Percentiles rank a stretch among this genome's conserved stretches.
phyloP scores from a whole-genome alignment of 1,140 invertebrate species.

The Phenacoccus solenopsis region DNA sequence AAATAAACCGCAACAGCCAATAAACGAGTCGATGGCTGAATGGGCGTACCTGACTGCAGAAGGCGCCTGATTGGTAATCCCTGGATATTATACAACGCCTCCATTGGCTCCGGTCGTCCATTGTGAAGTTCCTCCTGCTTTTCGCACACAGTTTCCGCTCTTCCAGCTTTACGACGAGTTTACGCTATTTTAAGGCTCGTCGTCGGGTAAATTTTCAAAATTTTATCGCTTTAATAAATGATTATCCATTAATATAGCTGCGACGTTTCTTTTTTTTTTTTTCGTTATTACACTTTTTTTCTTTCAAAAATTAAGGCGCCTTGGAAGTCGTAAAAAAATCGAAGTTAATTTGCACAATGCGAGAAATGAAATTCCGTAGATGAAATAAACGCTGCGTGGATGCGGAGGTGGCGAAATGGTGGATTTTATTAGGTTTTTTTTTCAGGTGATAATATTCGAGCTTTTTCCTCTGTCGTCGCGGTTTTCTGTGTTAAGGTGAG shows the following conservation, averaged over 20 bases:
- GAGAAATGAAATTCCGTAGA: no score
- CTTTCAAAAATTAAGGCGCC: not conserved
- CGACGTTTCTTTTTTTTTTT: not conserved
- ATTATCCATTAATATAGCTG: not conserved
- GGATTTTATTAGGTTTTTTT: no score
- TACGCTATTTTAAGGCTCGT: no score
- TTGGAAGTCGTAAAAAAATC: not conserved
- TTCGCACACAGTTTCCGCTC: not conserved
- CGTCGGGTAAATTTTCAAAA: not conserved
- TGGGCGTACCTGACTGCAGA: not conserved
- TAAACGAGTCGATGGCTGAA: conserved; percentile 12
- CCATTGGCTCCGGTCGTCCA: not conserved
- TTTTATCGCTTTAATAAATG: not conserved
- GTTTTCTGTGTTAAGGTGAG: no score
- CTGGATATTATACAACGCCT: not conserved
- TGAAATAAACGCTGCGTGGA: no score
- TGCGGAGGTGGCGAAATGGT: no score
- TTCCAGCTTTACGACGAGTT: not conserved
- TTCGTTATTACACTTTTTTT: not conserved
- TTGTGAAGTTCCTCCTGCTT: not conserved
- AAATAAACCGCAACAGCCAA: conserved; percentile 16
- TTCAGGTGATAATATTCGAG: no score
- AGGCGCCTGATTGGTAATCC: not conserved
- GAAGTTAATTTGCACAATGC: not conserved
- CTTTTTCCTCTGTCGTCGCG: no score